Evolutionary conservation across 1,140 invertebrate genomes (phyloP).

Genomic region (Chymomyza costata): DNA sequence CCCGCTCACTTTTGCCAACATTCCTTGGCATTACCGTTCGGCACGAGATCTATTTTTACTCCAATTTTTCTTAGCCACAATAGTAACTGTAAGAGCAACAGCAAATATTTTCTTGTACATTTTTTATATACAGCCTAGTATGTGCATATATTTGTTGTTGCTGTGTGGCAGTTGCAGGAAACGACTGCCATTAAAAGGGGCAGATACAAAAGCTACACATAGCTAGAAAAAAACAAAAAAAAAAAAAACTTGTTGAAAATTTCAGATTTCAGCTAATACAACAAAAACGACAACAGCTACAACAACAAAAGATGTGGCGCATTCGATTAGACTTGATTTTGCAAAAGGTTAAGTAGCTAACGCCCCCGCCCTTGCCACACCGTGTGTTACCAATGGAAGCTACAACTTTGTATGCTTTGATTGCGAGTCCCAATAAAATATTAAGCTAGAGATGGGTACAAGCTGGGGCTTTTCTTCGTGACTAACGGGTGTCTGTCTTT

Average conservation of each 20-base stretch:
- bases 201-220: constrained; percentile 2
- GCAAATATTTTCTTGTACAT: constrained; percentile 66
- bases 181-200: constrained; percentile 61
- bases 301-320: constrained; percentile 57
- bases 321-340: constrained; percentile 68
- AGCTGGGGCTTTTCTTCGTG: no score
- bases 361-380: constrained; percentile 37
- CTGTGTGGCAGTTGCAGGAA: constrained; percentile 52
- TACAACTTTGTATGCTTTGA: no score
- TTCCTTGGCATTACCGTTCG: constrained; percentile 57
- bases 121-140: no score
- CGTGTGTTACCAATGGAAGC: no score
- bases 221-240: not conserved
- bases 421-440: no score
- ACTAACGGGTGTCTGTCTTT: no score
- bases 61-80: constrained; percentile 14
- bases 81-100: no score
- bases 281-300: no score
- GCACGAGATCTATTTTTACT: constrained; percentile 64
- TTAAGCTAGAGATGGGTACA: no score
- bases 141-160: no score
- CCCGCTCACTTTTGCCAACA: constrained; percentile 64
- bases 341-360: constrained; percentile 64
- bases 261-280: constrained; percentile 43
- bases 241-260: constrained; percentile 45